A percentile compares a stretch with the other conserved stretches of the same genome.
phyloP scores from a whole-genome alignment of 2,888 invertebrate genomes.

The Sesamia inferens region DNA sequence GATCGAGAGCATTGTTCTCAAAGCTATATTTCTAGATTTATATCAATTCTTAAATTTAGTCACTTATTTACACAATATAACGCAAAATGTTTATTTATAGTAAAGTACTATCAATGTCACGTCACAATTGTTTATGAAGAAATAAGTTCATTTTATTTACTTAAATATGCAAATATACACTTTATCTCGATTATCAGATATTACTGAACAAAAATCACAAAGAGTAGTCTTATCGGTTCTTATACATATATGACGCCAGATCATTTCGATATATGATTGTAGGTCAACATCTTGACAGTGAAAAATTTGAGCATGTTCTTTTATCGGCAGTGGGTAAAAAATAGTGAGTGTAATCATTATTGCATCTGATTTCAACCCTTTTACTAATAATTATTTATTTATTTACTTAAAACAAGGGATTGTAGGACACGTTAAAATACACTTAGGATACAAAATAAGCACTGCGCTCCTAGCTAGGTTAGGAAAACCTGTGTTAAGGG shows the following conservation, averaged over 20 bases:
- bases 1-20: constrained; percentile 21
- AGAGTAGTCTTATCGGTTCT: constrained; percentile 57
- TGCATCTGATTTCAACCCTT: constrained; percentile 5
- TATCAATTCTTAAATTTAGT: constrained; percentile 1
- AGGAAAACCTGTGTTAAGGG: too few relatives aligned
- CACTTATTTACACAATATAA: constrained; percentile 9
- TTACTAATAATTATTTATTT: neutral
- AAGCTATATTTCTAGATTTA: constrained; percentile 29
- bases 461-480: too few relatives aligned
- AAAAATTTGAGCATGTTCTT: constrained; percentile 31
- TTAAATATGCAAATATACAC: constrained; percentile 29
- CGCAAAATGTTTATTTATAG: constrained; percentile 4
- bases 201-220: constrained; percentile 40
- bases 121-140: constrained; percentile 16
- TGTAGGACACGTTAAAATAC: too few relatives aligned
- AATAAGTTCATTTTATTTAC: constrained; percentile 4
- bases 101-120: neutral
- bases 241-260: constrained; percentile 19
- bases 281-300: constrained; percentile 62
- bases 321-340: neutral
- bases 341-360: constrained; percentile 5
- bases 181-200: constrained; percentile 55
- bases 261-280: constrained; percentile 33
- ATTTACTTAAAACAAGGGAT: too few relatives aligned
- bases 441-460: too few relatives aligned